phyloP scores from a whole-genome alignment of 2,888 invertebrate genomes.

The Lasioglossum pauxillum region DNA sequence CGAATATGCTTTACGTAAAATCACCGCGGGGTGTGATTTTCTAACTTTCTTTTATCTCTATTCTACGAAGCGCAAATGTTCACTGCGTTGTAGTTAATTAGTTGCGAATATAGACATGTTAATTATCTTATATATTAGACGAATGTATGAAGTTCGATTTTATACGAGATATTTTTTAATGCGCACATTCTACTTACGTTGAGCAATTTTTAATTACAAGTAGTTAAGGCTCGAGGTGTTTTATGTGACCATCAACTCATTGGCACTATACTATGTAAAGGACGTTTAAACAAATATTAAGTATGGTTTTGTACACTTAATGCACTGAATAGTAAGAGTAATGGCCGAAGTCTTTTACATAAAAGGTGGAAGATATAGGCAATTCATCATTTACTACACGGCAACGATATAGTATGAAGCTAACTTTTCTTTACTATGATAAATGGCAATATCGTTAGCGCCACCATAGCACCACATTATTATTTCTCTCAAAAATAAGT shows the following conservation, averaged over 20 bases:
- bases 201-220: not conserved
- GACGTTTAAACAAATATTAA: not conserved
- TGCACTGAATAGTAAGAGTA: not conserved
- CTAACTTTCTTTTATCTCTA: not conserved
- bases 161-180: not conserved
- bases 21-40: not conserved
- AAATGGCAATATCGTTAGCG: not conserved
- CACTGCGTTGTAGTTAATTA: not conserved
- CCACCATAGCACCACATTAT: too few species aligned
- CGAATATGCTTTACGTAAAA: not conserved
- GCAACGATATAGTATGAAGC: not conserved
- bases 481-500: not conserved
- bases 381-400: not conserved
- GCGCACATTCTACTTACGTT: not conserved
- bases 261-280: not conserved
- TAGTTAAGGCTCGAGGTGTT: not conserved
- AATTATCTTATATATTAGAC: not conserved
- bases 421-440: too few species aligned
- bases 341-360: not conserved
- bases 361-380: not conserved
- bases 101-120: not conserved
- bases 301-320: not conserved
- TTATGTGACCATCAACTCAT: not conserved
- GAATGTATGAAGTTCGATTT: not conserved
- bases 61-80: not conserved